Evolutionary conservation across 2,888 invertebrate species (phyloP).

Genomic region (Aelia acuminata): DNA sequence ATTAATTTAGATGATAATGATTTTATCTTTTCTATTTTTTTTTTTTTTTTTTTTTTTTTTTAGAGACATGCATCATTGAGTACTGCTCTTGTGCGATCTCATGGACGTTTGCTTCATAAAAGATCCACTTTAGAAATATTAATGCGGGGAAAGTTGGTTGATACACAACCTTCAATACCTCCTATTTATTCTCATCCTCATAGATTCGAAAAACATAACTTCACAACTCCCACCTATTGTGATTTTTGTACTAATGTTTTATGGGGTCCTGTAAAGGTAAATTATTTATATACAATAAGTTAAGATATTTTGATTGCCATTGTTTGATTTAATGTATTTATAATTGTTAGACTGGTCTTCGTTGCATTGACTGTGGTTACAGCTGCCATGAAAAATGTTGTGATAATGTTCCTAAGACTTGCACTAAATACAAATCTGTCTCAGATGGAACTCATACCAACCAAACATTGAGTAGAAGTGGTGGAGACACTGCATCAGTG

Average conservation of each 20-base stretch:
- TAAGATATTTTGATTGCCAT: not conserved
- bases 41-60: constrained; percentile 64
- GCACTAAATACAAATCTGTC: constrained; percentile 82
- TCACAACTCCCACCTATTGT: constrained; percentile 89
- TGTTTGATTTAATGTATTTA: constrained; percentile 69
- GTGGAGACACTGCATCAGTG: constrained; percentile 79
- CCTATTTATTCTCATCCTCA: constrained; percentile 80
- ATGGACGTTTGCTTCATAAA: constrained; percentile 88
- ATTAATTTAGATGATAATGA: too few relatives aligned
- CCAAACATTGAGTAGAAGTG: constrained; percentile 75
- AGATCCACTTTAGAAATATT: constrained; percentile 91
- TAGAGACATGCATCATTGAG: constrained; percentile 89
- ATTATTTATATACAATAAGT: not conserved
- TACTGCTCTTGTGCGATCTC: constrained; percentile 87
- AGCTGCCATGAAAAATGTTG: constrained; percentile 96
- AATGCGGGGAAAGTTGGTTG: constrained; percentile 82
- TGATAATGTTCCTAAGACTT: constrained; percentile 87
- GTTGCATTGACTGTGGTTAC: constrained; percentile 93
- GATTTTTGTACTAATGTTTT: constrained; percentile 90
- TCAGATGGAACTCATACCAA: constrained; percentile 72
- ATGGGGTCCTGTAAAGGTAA: constrained; percentile 91
- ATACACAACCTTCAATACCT: constrained; percentile 68
- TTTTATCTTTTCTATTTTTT: too few relatives aligned
- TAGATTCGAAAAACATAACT: constrained; percentile 88
- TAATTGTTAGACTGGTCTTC: constrained; percentile 73